Evolutionary conservation across 2,113 vertebrate genomes (phyloP), one percentile per base, ranked within the genome.

Genomic region (Gymnarchus niloticus): DNA sequence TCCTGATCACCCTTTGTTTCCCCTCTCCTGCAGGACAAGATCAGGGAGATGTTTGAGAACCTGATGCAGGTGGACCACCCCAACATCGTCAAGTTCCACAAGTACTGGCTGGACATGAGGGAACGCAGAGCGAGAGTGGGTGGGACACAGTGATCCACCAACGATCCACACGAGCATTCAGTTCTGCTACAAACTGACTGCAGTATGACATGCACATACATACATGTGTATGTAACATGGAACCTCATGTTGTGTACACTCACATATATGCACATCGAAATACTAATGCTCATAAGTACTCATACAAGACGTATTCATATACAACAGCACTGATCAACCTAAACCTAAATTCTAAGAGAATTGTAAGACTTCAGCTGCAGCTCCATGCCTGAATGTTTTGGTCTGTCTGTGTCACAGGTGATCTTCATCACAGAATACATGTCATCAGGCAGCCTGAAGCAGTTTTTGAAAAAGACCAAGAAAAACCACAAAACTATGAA

Each of bases 401-500:
- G 23, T 44, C 12, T 33, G n/a, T 6, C 4, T 41, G 54, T 81
- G 33, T 65, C 46, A 23, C 94, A 99, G 97, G 97, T 99, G 51
- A 95, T 99, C 85, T 99, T 99, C 92, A 99, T 99, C 92, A 99
- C 97, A 0, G 97, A 99, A 41, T 99, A 99, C 6, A 97, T 99
- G 94, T 99, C 97, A 0, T 99, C 97, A 0, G 97, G 97, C 73
- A 99, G 97, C 91, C 96, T 99, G 83, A 97, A 98, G 80, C 97
- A 99, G 61, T 99, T 99, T 90, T 93, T 99, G 86, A 99, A 99
- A 93, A 99, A 99, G 90, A 98, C 97, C 4, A 98, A 98, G 93
- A 99, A 98, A 90, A 99, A 98, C 89, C 97, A 96, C 92, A 99
- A 99, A 92, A 97, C 96, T 57, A 99, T 99, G 97, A 98, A 98